Evolutionary conservation across 2,113 vertebrate species (phyloP).

Genomic region (Eulacestoma nigropectus): DNA sequence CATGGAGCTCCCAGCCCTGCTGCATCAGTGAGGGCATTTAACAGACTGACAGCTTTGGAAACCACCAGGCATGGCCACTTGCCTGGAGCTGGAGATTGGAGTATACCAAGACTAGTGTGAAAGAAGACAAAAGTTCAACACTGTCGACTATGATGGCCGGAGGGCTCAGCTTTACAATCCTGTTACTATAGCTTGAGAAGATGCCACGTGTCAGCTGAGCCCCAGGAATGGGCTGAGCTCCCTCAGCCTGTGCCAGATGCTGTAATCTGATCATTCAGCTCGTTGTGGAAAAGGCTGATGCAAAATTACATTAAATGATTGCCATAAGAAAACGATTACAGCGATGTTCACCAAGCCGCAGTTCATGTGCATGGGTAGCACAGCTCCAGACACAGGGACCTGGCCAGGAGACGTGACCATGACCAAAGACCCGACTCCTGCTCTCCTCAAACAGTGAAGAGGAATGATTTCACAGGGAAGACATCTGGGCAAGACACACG

Average conservation of each 20-base stretch:
- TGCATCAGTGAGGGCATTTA: background rate
- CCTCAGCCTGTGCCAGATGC: slow-evolving; percentile 10
- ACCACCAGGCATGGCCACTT: background rate
- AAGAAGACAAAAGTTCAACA: background rate
- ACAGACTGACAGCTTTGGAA: background rate
- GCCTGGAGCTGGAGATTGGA: background rate
- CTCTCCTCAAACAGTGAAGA: background rate
- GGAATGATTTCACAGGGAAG: background rate
- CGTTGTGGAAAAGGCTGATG: background rate
- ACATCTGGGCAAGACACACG: fast-evolving
- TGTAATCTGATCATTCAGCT: background rate
- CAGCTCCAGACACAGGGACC: background rate
- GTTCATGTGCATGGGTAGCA: fast-evolving
- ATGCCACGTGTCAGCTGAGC: slow-evolving; percentile 27
- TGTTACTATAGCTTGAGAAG: background rate
- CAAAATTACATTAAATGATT: background rate
- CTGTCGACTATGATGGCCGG: fast-evolving
- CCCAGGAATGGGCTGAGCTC: background rate
- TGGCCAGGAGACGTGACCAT: background rate
- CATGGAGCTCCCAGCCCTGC: background rate
- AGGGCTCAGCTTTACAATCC: background rate
- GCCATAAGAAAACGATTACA: background rate
- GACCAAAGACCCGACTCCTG: background rate
- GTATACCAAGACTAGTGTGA: background rate
- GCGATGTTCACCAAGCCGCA: background rate